phyloP scores from a whole-genome alignment of 1,140 invertebrate genomes.

The Drosophila murphyi region DNA sequence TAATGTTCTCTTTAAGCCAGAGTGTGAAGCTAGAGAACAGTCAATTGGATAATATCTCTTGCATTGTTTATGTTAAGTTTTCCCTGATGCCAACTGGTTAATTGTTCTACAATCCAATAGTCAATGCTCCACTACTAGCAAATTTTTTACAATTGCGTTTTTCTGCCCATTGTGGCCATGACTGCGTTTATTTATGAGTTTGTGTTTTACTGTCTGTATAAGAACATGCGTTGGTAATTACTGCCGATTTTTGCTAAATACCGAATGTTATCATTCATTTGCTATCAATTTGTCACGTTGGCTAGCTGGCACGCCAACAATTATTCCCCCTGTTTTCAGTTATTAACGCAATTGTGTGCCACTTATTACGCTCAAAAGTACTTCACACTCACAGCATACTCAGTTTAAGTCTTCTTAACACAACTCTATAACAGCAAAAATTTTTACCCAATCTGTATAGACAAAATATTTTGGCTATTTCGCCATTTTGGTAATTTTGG shows the following conservation, averaged over 20 bases:
- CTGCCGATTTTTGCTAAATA: slow-evolving; percentile 21
- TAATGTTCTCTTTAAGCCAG: background rate
- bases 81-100: background rate
- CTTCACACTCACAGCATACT: slow-evolving; percentile 20
- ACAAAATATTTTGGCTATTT: slow-evolving; percentile 4
- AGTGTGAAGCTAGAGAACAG: background rate
- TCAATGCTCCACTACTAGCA: slow-evolving; percentile 7
- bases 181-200: background rate
- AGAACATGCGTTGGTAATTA: slow-evolving; percentile 53
- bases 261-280: background rate
- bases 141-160: slow-evolving; percentile 1
- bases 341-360: slow-evolving; percentile 70
- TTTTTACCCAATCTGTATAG: background rate
- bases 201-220: slow-evolving; percentile 8
- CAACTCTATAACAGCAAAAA: background rate
- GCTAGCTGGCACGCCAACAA: slow-evolving; percentile 47
- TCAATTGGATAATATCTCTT: background rate
- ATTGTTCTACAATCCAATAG: background rate
- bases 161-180: slow-evolving; percentile 10
- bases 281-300: slow-evolving; percentile 22
- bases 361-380: slow-evolving; percentile 65
- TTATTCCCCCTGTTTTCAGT: slow-evolving; percentile 63
- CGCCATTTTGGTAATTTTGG: background rate
- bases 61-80: background rate
- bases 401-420: background rate